These are phyloP conservation scores for Neogobius melanostomus DNA, from an alignment of 2,113 vertebrate genomes.

Conservation along the genomic window DNA sequence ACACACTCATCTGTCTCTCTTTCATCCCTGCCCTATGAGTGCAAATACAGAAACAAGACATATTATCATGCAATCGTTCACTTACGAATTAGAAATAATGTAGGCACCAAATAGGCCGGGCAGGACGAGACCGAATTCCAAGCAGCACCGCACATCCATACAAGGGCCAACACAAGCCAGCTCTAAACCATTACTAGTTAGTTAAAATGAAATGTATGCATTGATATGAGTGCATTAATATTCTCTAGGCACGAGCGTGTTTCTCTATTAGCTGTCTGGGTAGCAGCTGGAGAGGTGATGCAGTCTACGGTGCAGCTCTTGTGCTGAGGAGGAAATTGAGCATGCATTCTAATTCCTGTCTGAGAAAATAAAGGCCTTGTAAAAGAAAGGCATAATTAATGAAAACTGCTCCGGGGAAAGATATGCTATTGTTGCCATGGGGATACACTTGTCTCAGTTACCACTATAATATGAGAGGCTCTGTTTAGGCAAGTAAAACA, in stretches of 20 bases:
- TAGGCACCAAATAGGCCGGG: conserved; percentile 30
- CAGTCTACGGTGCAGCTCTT: conserved; percentile 53
- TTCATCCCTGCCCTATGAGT: conserved; percentile 28
- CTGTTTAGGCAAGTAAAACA: conserved; percentile 47
- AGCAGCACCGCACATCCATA: conserved; percentile 27
- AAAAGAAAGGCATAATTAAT: conserved; percentile 73
- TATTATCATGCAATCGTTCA: conserved; percentile 54
- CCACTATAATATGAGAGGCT: conserved; percentile 57
- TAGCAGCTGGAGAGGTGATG: conserved; percentile 70
- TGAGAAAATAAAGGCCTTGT: conserved; percentile 72
- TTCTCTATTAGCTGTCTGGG: conserved; percentile 66
- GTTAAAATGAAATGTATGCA: conserved; percentile 44
- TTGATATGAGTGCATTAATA: conserved; percentile 66
- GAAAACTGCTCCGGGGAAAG: conserved; percentile 67
- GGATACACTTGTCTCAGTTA: conserved; percentile 70
- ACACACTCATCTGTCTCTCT: conserved; percentile 37
- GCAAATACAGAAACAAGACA: conserved; percentile 33
- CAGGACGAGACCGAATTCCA: conserved; percentile 38
- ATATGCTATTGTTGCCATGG: conserved; percentile 74
- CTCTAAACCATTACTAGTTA: conserved; percentile 44
- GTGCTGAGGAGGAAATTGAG: conserved; percentile 66
- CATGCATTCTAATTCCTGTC: conserved; percentile 69
- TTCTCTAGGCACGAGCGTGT: conserved; percentile 59
- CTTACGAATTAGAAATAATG: conserved; percentile 39
- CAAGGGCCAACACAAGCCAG: conserved; percentile 41